phyloP scores from a whole-genome alignment of 2,888 invertebrate species.

The Chironomus tentans region DNA sequence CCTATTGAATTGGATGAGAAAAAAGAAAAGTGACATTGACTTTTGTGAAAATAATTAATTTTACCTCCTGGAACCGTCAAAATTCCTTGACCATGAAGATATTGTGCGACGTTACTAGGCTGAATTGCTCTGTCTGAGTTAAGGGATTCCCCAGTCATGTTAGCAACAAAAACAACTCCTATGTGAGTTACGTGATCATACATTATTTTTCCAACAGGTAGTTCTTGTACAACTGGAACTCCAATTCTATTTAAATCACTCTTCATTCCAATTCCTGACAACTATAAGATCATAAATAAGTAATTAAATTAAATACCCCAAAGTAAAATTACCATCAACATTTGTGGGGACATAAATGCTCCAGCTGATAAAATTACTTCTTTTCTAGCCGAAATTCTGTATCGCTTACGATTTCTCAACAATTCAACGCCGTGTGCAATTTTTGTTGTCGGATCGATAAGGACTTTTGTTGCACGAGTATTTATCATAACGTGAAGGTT shows the following conservation, averaged over 20 bases:
- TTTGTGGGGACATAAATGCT: slow-evolving; percentile 78
- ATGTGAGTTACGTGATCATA: slow-evolving; percentile 54
- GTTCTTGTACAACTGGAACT: slow-evolving; percentile 51
- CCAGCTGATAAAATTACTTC: slow-evolving; percentile 83
- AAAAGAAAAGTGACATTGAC: no score
- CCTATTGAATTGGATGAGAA: slow-evolving; percentile 29
- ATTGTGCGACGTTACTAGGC: slow-evolving; percentile 2
- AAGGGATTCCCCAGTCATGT: slow-evolving; percentile 34
- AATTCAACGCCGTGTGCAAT: slow-evolving; percentile 61
- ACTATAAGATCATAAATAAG: no score
- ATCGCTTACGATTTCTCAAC: slow-evolving; percentile 44
- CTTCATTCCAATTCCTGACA: slow-evolving; percentile 61
- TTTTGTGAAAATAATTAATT: no score
- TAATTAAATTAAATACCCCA: no score
- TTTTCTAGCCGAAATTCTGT: slow-evolving; percentile 52
- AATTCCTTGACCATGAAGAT: slow-evolving; percentile 41
- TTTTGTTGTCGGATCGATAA: slow-evolving; percentile 54
- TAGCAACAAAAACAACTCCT: slow-evolving; percentile 43
- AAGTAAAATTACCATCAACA: slow-evolving; percentile 53
- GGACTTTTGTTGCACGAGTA: slow-evolving; percentile 54
- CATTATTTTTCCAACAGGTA: slow-evolving; percentile 58
- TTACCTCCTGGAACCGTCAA: slow-evolving; percentile 48
- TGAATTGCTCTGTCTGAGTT: background rate
- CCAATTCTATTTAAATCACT: slow-evolving; percentile 46
- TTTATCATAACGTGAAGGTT: slow-evolving; percentile 61